phyloP scores from a whole-genome alignment of 2,797 vertebrate genomes.

The Muscicapa striata region DNA sequence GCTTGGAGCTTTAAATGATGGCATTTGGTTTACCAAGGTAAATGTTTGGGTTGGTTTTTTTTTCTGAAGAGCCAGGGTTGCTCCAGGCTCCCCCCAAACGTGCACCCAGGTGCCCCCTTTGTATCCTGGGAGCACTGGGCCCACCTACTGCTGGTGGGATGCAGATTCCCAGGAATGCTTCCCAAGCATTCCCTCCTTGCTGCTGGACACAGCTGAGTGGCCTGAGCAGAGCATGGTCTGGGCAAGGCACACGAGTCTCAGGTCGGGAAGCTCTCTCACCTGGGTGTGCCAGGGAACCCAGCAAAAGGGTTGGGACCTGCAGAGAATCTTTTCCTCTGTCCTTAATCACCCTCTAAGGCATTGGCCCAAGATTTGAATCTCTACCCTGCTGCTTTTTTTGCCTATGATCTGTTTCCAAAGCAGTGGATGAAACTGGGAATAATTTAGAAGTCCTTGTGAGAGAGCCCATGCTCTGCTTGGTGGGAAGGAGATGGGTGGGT shows the following conservation, averaged over 20 bases:
- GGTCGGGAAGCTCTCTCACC: neutral
- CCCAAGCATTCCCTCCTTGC: neutral
- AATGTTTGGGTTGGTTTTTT: neutral
- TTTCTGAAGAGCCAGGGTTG: neutral
- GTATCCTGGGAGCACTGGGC: fast-evolving
- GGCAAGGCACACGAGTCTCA: neutral
- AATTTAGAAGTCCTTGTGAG: neutral
- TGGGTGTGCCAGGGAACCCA: neutral
- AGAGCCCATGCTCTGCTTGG: neutral
- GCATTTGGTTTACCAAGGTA: neutral
- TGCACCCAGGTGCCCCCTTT: fast-evolving
- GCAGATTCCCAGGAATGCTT: neutral
- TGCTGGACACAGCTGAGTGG: neutral
- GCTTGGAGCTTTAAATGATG: neutral
- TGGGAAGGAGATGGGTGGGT: neutral
- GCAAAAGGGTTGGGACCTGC: neutral
- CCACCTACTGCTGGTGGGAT: neutral
- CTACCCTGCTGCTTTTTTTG: neutral
- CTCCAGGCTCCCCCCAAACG: neutral
- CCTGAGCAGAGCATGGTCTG: neutral
- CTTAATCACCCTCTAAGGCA: neutral
- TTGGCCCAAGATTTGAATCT: neutral
- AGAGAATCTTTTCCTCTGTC: neutral
- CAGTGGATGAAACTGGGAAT: neutral
- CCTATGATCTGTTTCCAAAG: neutral